Base-by-base conservation (phyloP, 2,888 invertebrate genomes). In the Lithodes maja region DNA sequence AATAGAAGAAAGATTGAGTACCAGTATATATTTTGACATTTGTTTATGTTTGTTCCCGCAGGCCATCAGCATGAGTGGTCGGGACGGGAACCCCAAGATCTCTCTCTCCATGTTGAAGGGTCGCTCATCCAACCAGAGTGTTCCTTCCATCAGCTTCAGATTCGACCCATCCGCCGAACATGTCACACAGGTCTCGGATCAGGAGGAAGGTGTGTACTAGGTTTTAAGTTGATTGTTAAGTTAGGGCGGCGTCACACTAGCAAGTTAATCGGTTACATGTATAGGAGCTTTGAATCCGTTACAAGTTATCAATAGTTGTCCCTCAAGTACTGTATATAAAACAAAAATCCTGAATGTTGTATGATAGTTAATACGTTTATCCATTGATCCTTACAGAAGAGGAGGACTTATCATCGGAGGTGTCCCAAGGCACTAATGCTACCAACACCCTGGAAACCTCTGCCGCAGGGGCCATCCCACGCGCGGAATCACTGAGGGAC, bases 71-170 rank as follows among this genome's bases (percentile, higher is more conserved):
- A 89, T 89, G 89, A 89, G 89, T 82, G 90, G 86, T 7, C 55
- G 90, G 3, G 88, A 89, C 49, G 75, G 85, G 54, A 89, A 85
- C 77, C 88, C 88, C 17, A 90, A 86, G 61, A 90, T 88, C 52
- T 89, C 90, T 12, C 77, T 90, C 52, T 83, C 90, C 7, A 77
- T 89, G 83, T 77, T 90, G 80, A 90, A 88, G 55, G 90, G 90
- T 0, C 68, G 85, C 2, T 54, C 88, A 5, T 49, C 90, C 17
- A 81, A 79, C 55, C 88, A 90, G 82, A 90, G 88, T 80, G 90
- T 90, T 12, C 90, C 90, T 5, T 77, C 86, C 49, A 88, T 90
- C 9, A 89, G 86, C 77, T 90, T 89, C 69, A 78, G 90, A 61
- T 90, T 90, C 49, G 85, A 90, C 74, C 68, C 90, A 2, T 77